Evolutionary conservation across 2,888 invertebrate genomes (phyloP).

Genomic region (Nebria brevicollis): DNA sequence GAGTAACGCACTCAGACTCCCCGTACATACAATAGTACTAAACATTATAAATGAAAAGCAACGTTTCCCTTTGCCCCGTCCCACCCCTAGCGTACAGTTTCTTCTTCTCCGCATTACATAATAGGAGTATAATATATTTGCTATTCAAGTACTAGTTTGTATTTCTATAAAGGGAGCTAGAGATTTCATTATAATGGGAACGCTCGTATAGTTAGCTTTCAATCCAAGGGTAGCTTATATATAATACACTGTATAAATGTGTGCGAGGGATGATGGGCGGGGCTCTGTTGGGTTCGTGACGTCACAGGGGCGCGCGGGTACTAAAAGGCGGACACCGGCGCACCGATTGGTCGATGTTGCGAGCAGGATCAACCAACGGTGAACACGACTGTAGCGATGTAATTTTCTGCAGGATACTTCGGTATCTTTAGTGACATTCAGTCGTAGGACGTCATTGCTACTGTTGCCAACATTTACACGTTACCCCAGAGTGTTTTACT

Average conservation of each 20-base stretch:
- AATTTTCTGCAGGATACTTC: slow-evolving; percentile 41
- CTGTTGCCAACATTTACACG: slow-evolving; percentile 10
- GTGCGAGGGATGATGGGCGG: slow-evolving; percentile 35
- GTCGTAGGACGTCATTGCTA: slow-evolving; percentile 4
- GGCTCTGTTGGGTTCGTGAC: slow-evolving; percentile 46
- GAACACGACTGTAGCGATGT: slow-evolving; percentile 56
- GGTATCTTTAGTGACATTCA: slow-evolving; percentile 22
- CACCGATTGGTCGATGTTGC: slow-evolving; percentile 58
- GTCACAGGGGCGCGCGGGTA: slow-evolving; percentile 53
- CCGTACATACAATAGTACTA: slow-evolving; percentile 53
- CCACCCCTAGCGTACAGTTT: slow-evolving; percentile 44
- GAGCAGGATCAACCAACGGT: slow-evolving; percentile 61
- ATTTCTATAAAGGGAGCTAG: slow-evolving; percentile 56
- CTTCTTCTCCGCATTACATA: slow-evolving; percentile 51
- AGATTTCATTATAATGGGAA: slow-evolving; percentile 13
- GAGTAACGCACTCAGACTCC: slow-evolving; percentile 54
- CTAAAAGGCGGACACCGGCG: slow-evolving; percentile 24
- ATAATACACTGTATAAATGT: slow-evolving; percentile 16
- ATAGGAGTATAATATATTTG: slow-evolving; percentile 59
- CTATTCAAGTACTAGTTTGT: slow-evolving; percentile 62
- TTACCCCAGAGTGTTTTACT: too few relatives aligned
- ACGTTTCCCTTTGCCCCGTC: slow-evolving; percentile 49
- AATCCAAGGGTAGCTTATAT: slow-evolving; percentile 3
- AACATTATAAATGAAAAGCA: slow-evolving; percentile 48
- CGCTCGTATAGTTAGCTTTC: background rate